Evolutionary conservation across 2,888 invertebrate genomes (phyloP).

Genomic region (Andrena marginata): DNA sequence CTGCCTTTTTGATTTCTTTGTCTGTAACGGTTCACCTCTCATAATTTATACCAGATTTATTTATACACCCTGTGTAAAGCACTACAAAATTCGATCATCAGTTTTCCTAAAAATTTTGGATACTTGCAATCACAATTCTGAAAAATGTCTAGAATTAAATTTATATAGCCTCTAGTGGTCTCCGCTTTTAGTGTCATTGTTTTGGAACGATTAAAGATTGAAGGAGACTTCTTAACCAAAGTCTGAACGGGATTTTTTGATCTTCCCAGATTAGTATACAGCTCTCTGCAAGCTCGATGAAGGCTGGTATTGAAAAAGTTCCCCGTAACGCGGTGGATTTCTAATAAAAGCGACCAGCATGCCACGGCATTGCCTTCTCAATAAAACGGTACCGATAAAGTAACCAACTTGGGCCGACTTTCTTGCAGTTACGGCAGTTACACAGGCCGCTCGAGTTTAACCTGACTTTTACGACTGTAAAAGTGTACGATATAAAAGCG

Average conservation of each 20-base stretch:
- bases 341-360: slow-evolving; percentile 70
- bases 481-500: slow-evolving; percentile 43
- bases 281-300: background rate
- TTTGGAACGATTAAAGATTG: background rate
- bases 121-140: no score
- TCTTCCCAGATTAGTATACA: slow-evolving; percentile 8
- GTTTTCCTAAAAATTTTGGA: no score
- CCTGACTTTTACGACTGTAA: slow-evolving; percentile 53
- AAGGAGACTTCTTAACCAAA: background rate
- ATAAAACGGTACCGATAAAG: slow-evolving; percentile 68
- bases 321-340: slow-evolving; percentile 66
- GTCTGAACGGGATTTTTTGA: slow-evolving; percentile 27
- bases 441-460: slow-evolving; percentile 44
- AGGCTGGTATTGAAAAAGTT: slow-evolving; percentile 75
- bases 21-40: no score
- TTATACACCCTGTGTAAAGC: no score
- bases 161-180: no score
- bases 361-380: slow-evolving; percentile 59
- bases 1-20: no score
- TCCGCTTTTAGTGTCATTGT: background rate
- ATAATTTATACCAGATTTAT: no score
- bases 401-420: slow-evolving; percentile 53
- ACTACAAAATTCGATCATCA: no score
- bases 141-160: no score
- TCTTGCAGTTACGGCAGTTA: slow-evolving; percentile 55